Base-by-base conservation (phyloP, 2,113 vertebrate species). In the Syrrhaptes paradoxus region DNA sequence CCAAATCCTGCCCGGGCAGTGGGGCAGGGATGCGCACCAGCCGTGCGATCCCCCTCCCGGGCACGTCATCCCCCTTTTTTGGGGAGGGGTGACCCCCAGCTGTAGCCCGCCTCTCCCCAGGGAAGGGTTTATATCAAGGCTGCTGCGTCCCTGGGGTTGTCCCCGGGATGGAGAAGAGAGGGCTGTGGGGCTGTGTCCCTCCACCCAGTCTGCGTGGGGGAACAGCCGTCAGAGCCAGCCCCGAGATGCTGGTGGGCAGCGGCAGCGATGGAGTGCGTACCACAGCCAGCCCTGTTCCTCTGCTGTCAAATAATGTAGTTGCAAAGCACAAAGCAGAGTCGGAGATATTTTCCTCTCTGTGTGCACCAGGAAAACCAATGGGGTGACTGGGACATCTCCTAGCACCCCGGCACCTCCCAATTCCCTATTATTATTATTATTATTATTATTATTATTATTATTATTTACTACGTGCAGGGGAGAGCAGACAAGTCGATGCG, bases 81-180 rank as follows among this genome's bases (percentile, higher is more conserved):
- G 9, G 8, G 12, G 9, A 36, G 31, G 8, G 5, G 14, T 13
- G 38, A 38, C 5, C 78, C 52, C 31, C 32, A 4, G 5, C 4
- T 6, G 12, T 3, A 10, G 2, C 10, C 9, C 38, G 38, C 19
- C 19, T 10, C 5, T 1, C 2, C 38, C 14, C 14, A 4, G n/a
- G n/a, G n/a, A 55, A 9, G 2, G 14, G 15, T 24, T 54, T 45
- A 15, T 38, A 0, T 5, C 4, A 68, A 8, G 36, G 58, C 57
- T 29, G 70, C 45, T 10, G 76, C 90, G 17, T 17, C 52, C 25
- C 61, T 34, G 67, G n/a, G 4, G 36, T 24, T 9, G n/a, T 48
- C 41, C 43, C 43, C n/a, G 18, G 32, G 4, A 2, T 6, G 29
- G 8, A 15, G n/a, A 38, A 43, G 38, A 57, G 43, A 67, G 58